phyloP scores from a whole-genome alignment of 2,797 vertebrate genomes.

The Cynopterus sphinx region DNA sequence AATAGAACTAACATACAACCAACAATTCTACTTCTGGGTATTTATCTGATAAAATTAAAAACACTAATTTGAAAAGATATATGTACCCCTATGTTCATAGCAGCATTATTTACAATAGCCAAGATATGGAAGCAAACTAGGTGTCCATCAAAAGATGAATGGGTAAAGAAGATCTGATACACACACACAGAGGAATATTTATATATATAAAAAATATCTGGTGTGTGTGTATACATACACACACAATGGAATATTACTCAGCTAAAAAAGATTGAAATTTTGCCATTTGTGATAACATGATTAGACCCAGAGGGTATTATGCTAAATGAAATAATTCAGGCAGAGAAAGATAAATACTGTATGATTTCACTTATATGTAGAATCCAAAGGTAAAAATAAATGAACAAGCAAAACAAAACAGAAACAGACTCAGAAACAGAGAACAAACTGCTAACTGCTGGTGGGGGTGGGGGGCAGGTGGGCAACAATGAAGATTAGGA shows the following conservation, averaged over 20 bases:
- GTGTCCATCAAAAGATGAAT: background rate
- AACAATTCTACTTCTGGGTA: background rate
- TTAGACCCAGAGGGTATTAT: background rate
- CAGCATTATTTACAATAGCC: background rate
- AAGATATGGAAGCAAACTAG: background rate
- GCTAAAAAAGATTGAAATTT: background rate
- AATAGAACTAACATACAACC: background rate
- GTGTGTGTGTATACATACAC: background rate
- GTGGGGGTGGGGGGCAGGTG: background rate
- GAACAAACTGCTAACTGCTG: background rate
- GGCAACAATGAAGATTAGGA: background rate
- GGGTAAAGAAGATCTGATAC: too few relatives aligned
- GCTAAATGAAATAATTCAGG: background rate
- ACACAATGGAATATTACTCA: background rate
- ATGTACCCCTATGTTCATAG: background rate
- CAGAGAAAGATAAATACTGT: background rate
- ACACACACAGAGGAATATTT: too few relatives aligned
- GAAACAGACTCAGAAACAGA: background rate
- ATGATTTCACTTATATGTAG: background rate
- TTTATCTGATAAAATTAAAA: background rate
- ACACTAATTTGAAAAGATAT: background rate
- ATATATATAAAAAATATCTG: too few relatives aligned
- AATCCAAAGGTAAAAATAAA: background rate
- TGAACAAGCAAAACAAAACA: background rate
- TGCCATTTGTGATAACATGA: background rate